Evolutionary conservation across 2,797 vertebrate species (phyloP).

Genomic region (Sebastolobus alascanus): DNA sequence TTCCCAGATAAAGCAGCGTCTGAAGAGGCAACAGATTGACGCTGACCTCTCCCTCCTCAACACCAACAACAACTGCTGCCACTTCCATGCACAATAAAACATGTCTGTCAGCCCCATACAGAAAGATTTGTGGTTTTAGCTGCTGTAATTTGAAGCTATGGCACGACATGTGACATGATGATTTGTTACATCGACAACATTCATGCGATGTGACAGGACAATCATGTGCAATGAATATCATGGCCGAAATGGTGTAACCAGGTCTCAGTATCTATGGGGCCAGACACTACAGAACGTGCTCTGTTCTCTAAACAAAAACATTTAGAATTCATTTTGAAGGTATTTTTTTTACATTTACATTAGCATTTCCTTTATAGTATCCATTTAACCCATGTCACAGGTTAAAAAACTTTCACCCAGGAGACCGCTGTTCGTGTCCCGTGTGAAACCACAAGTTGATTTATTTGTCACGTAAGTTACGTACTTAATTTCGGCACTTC

Average conservation of each 20-base stretch:
- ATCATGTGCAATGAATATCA: conserved; percentile 1
- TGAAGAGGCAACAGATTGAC: conserved; percentile 53
- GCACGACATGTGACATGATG: neutral
- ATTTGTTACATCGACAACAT: conserved; percentile 2
- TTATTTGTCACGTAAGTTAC: too few species aligned
- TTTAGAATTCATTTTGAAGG: neutral
- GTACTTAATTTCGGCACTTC: too few species aligned
- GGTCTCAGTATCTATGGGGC: neutral
- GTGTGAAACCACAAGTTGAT: too few species aligned
- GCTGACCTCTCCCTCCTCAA: conserved; percentile 42
- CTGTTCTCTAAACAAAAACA: neutral
- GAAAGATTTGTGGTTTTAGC: conserved; percentile 17
- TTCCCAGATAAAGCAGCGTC: conserved; percentile 47
- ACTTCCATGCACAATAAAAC: conserved; percentile 40
- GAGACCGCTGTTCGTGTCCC: too few species aligned
- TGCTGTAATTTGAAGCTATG: conserved; percentile 10
- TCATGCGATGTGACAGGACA: neutral
- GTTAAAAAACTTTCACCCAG: too few species aligned
- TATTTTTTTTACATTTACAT: neutral
- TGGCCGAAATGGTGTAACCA: neutral
- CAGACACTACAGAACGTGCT: neutral
- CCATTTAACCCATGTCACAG: too few species aligned
- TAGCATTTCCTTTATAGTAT: neutral
- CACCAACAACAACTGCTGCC: conserved; percentile 31
- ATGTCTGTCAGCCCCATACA: neutral